A percentile compares a stretch with the other conserved stretches of the same genome.
Evolutionary conservation across 2,888 invertebrate species (phyloP).

Genomic region (Hylaea fasciaria): DNA sequence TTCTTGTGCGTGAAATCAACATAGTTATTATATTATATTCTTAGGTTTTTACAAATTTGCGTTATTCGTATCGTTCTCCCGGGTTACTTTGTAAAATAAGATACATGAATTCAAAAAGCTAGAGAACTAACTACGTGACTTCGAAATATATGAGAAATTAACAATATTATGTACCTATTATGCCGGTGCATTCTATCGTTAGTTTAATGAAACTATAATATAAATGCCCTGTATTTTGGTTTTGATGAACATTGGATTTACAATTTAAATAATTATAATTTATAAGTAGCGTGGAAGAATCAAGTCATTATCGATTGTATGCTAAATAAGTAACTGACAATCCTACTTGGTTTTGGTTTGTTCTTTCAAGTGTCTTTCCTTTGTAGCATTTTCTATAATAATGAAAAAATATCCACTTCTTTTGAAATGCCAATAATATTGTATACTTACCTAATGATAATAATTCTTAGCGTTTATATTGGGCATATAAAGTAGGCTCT

Average conservation of each 20-base stretch:
- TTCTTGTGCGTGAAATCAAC: too few relatives aligned
- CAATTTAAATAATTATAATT: constrained; percentile 11
- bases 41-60: too few relatives aligned
- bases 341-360: constrained; percentile 4
- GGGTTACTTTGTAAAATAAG: too few relatives aligned
- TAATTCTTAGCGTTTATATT: background rate
- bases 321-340: constrained; percentile 13
- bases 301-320: constrained; percentile 46
- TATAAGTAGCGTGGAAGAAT: constrained; percentile 32
- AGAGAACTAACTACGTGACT: too few relatives aligned
- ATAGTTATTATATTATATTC: too few relatives aligned
- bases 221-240: background rate
- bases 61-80: too few relatives aligned
- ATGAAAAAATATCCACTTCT: background rate
- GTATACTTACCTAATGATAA: too few relatives aligned
- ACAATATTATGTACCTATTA: too few relatives aligned
- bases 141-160: too few relatives aligned
- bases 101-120: too few relatives aligned
- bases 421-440: background rate
- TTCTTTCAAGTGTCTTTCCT: constrained; percentile 5
- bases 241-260: constrained; percentile 1
- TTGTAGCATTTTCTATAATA: background rate
- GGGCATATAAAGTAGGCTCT: background rate
- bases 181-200: too few relatives aligned
- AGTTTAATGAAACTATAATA: background rate